Conservation (phyloP, 2,113 vertebrate species). For the Erpornis zantholeuca region DNA sequence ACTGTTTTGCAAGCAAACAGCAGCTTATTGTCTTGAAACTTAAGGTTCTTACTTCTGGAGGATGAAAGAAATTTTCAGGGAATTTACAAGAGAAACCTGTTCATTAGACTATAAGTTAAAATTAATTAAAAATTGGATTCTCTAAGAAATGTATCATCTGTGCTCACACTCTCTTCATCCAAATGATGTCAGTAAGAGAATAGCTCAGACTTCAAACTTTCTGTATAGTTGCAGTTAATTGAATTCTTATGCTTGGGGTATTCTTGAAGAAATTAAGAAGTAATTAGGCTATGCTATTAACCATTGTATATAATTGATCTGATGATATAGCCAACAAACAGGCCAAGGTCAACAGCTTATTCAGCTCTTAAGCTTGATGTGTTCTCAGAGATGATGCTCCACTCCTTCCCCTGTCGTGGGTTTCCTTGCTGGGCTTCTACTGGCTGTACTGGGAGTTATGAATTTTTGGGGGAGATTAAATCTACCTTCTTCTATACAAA, state of each 20-base stretch:
- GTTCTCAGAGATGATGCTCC: not conserved
- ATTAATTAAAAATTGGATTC: conserved; percentile 38
- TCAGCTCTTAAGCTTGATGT: not conserved
- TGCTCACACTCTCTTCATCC: not conserved
- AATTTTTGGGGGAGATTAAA: rapidly evolving
- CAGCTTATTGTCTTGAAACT: not conserved
- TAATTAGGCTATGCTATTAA: conserved; percentile 41
- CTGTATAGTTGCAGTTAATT: conserved; percentile 29
- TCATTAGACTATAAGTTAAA: conserved; percentile 12
- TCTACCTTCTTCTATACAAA: not conserved
- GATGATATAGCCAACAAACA: not conserved
- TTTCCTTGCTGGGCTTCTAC: not conserved
- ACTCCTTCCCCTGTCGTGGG: not conserved
- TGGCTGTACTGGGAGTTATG: not conserved
- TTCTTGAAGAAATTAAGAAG: conserved; percentile 49
- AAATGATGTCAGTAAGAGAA: conserved; percentile 9
- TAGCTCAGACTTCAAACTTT: conserved; percentile 23
- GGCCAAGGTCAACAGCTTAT: conserved; percentile 30
- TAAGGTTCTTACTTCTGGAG: not conserved
- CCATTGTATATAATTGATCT: conserved; percentile 44
- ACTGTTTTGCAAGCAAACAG: not conserved
- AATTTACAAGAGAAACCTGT: not conserved
- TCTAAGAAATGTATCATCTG: conserved; percentile 22
- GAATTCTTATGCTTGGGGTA: conserved; percentile 45
- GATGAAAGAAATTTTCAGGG: not conserved